Base-by-base conservation (phyloP, 2,113 vertebrate genomes). In the Zosterops lateralis region DNA sequence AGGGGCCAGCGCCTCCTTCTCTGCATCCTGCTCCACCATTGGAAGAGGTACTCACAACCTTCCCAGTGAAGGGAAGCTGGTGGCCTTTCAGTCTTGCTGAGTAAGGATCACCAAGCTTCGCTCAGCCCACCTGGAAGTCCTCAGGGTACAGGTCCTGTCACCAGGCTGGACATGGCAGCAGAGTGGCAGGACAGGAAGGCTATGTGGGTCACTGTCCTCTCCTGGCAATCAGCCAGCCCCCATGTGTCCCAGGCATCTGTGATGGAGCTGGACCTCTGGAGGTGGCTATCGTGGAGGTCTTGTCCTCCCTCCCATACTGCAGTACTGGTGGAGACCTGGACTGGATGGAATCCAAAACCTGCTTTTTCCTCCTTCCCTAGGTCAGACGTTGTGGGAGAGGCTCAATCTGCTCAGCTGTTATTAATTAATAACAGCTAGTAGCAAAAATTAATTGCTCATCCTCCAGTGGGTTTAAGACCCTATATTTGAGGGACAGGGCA, bases 1-100 rank as follows among this genome's bases (percentile, higher is more conserved):
- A 64, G 19, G 22, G 34, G 29, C 34, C 12, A 10, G 17, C 1
- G 0, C 8, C 45, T 60, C 32, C 32, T 90, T 12, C 17, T 40
- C 31, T 22, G 0, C 9, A 16, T 64, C 20, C 42, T 3, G 9
- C 66, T 31, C 40, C 32, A 2, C 42, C 9, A 0, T 1, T 54
- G 29, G 15, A 47, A 60, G 47, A 51, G 8, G 25, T 5, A 3
- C 9, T 5, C 36, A 12, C 11, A 25, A 58, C 42, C 14, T 81
- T 60, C 29, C 25, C 45, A 47, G 24, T 0, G 0, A 53, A 71
- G 26, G 31, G 57, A 60, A 77, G 36, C 25, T 53, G n/a, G 9
- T 42, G 45, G 31, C 36, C 29, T 78, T 81, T 0, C 1, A 29
- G 42, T 58, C 84, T 89, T 31, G 10, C 40, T 4, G 4, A 44